These are phyloP conservation scores for Panzeria rudis DNA, from an alignment of 2,888 invertebrate species.

Conservation along the genomic window DNA sequence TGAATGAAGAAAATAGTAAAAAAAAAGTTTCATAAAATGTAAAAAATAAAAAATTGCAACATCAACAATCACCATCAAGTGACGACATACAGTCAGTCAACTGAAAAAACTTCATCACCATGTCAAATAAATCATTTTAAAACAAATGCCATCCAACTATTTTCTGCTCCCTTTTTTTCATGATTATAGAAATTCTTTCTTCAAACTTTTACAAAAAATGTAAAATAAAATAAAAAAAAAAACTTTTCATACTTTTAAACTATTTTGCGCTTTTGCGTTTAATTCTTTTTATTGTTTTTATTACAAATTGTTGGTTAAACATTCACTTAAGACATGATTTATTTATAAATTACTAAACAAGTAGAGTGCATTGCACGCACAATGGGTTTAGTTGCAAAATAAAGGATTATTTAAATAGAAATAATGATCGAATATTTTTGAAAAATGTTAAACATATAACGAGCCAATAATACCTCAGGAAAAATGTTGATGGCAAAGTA, in stretches of 20 bases:
- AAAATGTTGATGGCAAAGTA: too few species aligned
- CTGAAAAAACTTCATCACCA: conserved; percentile 47
- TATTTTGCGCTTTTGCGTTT: conserved; percentile 34
- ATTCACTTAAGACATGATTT: conserved; percentile 66
- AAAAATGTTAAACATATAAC: too few species aligned
- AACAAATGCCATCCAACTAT: background rate
- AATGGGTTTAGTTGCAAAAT: conserved; percentile 3
- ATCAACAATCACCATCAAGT: background rate
- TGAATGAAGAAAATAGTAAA: conserved; percentile 16
- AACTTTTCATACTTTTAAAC: conserved; percentile 21
- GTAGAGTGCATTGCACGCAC: conserved; percentile 16
- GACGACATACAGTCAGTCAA: background rate
- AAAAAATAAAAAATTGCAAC: conserved; percentile 3
- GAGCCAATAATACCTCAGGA: too few species aligned
- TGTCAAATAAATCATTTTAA: conserved; percentile 64
- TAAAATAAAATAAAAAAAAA: background rate
- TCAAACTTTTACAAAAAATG: background rate
- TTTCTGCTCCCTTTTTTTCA: conserved; percentile 13
- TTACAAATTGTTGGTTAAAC: conserved; percentile 71
- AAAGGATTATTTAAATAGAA: too few species aligned
- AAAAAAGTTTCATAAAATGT: conserved; percentile 5
- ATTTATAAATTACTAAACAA: conserved; percentile 41
- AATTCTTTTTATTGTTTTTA: conserved; percentile 42
- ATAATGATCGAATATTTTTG: background rate
- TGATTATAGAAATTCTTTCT: conserved; percentile 35